Evolutionary conservation across 2,113 vertebrate species (phyloP), one percentile per base, ranked within the genome.

Genomic region (Camarhynchus parvulus): DNA sequence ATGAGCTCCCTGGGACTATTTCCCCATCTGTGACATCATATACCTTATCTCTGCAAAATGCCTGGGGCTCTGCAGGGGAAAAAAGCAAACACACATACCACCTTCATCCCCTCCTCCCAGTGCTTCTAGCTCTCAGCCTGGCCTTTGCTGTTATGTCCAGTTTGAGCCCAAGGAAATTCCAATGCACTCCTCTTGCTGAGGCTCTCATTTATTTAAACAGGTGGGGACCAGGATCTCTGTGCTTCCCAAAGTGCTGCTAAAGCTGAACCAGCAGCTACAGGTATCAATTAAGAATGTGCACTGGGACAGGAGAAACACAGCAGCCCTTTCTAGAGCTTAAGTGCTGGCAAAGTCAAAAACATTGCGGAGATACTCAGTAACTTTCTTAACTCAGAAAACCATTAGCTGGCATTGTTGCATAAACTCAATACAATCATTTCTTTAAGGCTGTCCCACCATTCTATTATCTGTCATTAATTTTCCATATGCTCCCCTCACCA

Each of bases 401-500:
- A 75, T 73, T 83, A 64, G 42, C 61, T 92, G 52, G 66, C 90
- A 85, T 82, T 62, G 44, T 52, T 85, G 64, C 72, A 91, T 67
- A 92, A 97, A 91, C 37, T 42, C 73, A 87, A 62, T 28, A 61
- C 41, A 87, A 41, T 61, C 12, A 63, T 63, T 49, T 35, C n/a
- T 91, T 83, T 83, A 80, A 85, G 64, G 24, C 76, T 79, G 41
- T 91, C 78, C 74, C 73, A 87, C 35, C 21, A 46, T 94, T 94
- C 94, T 83, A 69, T 89, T 92, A 87, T 93, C 85, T 95, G 62
- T 90, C 92, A 94, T 95, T 96, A 91, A 94, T 96, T 96, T 95
- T 95, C 94, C 93, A 90, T 94, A 92, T 92, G 83, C 81, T 96
- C 53, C 75, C 77, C 61, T 83, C 50, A 41, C 75, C 68, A 81